Conservation (phyloP, 2,888 invertebrate genomes). For the Dendrolimus houi region DNA sequence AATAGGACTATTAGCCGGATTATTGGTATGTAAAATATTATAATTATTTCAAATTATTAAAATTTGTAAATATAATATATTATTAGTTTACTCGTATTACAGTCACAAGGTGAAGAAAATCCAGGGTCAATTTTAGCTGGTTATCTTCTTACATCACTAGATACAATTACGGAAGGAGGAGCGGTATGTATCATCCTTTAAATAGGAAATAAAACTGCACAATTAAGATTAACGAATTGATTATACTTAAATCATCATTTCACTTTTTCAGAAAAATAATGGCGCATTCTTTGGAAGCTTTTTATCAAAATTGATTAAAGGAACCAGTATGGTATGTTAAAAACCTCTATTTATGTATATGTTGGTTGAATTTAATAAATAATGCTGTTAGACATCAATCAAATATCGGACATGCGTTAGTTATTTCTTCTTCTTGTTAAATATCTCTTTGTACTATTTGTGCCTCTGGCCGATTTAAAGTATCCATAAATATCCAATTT, state of each 20-base stretch:
- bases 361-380: too few relatives aligned
- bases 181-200: conserved; percentile 36
- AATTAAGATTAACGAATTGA: too few relatives aligned
- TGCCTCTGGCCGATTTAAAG: not conserved
- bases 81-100: conserved; percentile 10
- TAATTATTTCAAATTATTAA: not conserved
- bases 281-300: conserved; percentile 66
- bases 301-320: conserved; percentile 54
- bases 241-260: not conserved
- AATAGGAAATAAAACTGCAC: not conserved
- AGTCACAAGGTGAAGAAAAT: conserved; percentile 64
- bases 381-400: too few relatives aligned
- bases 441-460: not conserved
- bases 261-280: conserved; percentile 56
- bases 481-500: not conserved
- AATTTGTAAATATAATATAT: conserved; percentile 1
- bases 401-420: too few relatives aligned
- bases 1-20: conserved; percentile 59
- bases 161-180: conserved; percentile 66
- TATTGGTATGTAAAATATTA: conserved; percentile 40
- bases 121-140: conserved; percentile 60
- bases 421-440: too few relatives aligned
- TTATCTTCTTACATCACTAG: conserved; percentile 58
- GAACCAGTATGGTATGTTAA: conserved; percentile 59
- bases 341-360: too few relatives aligned